Conservation (phyloP, 2,888 invertebrate species). For the Trachelus troglodyta region DNA sequence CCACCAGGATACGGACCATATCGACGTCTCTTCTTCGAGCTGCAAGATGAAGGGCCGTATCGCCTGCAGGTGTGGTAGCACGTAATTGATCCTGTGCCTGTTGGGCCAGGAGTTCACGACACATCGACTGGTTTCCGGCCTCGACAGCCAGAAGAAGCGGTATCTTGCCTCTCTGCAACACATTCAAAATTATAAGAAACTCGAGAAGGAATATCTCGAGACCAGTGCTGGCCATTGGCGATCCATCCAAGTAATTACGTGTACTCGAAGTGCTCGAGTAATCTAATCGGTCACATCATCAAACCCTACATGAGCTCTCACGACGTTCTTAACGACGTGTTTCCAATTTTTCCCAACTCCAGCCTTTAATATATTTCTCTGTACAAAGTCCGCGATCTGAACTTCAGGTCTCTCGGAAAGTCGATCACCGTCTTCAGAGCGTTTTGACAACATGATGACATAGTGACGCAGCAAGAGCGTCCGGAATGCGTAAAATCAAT, state of each 20-base stretch:
- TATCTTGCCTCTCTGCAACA: conserved; percentile 88
- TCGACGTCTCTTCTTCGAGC: conserved; percentile 93
- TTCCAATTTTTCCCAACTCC: conserved; percentile 35
- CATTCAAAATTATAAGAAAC: conserved; percentile 23
- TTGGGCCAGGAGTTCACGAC: conserved; percentile 89
- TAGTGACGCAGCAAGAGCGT: conserved; percentile 14
- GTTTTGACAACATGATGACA: conserved; percentile 45
- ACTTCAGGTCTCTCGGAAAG: conserved; percentile 30
- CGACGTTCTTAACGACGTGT: conserved; percentile 29
- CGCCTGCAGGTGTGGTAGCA: conserved; percentile 86
- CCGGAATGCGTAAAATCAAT: background rate
- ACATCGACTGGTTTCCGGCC: conserved; percentile 95
- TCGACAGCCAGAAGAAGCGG: conserved; percentile 94
- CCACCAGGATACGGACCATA: conserved; percentile 91
- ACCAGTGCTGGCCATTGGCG: background rate
- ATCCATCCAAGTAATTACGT: background rate
- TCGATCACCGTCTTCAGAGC: conserved; percentile 42
- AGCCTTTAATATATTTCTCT: conserved; percentile 40
- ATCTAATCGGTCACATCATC: background rate
- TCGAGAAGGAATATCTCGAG: background rate
- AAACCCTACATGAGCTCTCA: conserved; percentile 27
- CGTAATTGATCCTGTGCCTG: conserved; percentile 89
- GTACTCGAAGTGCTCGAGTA: background rate
- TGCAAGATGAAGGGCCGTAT: conserved; percentile 95
- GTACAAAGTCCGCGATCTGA: conserved; percentile 35